Evolutionary conservation across 2,113 vertebrate genomes (phyloP), one percentile per base, ranked within the genome.

Genomic region (Gobio gobio): DNA sequence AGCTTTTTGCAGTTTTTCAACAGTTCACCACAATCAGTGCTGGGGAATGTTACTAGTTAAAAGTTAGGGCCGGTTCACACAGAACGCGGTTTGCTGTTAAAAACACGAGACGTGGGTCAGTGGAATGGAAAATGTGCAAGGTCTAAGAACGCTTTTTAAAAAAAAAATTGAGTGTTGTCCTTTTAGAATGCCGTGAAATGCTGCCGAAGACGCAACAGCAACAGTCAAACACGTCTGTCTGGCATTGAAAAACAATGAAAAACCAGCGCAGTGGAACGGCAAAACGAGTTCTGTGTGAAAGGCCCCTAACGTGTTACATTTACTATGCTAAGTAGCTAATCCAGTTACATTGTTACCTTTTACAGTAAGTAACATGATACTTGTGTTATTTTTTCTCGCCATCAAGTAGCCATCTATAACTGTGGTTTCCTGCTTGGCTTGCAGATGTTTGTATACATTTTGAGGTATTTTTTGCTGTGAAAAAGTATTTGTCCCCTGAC

Each of bases 1-100:
- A 82, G 56, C 26, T 47, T 58, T 80, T 26, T 36, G 66, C 68
- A 16, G 45, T 66, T 59, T 61, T 43, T 47, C 22, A 84, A 64
- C 56, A 72, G 47, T 84, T 78, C 26, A 66, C 43, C 45, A 81
- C 40, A 45, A 18, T 81, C 78, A 54, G 79, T 82, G 63, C 47
- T 68, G 79, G 61, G 79, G 26, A 68, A 74, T 47, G 70, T 74
- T 73, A 73, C 40, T 70, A 40, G 40, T 40, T 10, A 12, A 68
- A 40, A 40, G 33, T 70, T 40, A 56, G 54, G 54, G 18, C 54
- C 2, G 18, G 54, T 20, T 56, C 54, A 56, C 54, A 56, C 54
- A 56, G 54, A 56, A 56, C 6, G 0, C 18, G 18, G 20, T 54
- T 20, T 54, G 51, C 51, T 54, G 18, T 56, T 20, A 56, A 56